These are phyloP conservation scores for Sesamia inferens DNA, from an alignment of 2,888 invertebrate genomes.

Conservation along the genomic window DNA sequence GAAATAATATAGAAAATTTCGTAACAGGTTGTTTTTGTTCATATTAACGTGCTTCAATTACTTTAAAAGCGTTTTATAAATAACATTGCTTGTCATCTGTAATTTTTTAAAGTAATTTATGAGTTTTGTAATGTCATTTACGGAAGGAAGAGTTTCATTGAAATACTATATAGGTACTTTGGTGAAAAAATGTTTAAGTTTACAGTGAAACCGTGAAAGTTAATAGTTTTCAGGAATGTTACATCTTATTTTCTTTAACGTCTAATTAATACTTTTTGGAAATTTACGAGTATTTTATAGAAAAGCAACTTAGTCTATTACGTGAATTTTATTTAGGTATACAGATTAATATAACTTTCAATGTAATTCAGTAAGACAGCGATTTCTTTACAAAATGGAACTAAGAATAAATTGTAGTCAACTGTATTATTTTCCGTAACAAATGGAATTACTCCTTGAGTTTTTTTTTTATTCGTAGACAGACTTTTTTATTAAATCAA, in stretches of 20 bases:
- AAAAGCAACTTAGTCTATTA: neutral
- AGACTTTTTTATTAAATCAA: neutral
- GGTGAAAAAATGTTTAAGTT: neutral
- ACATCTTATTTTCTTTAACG: neutral
- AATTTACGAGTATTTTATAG: neutral
- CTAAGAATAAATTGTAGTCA: neutral
- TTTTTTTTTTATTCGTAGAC: neutral
- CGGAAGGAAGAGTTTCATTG: conserved; percentile 25
- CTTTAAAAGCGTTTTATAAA: conserved; percentile 35
- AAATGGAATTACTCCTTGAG: neutral
- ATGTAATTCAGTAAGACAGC: neutral
- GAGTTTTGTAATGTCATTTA: conserved; percentile 8
- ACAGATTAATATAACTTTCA: neutral
- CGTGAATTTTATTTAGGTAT: neutral
- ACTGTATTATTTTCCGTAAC: neutral
- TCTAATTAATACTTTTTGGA: neutral
- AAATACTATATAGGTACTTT: conserved; percentile 13
- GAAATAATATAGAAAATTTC: neutral
- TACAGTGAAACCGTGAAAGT: neutral
- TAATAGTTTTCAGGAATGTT: conserved; percentile 2
- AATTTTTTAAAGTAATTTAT: conserved; percentile 41
- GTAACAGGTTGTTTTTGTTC: neutral
- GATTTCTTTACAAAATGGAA: neutral
- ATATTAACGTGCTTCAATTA: conserved; percentile 12
- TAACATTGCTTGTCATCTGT: conserved; percentile 37